phyloP scores from a whole-genome alignment of 2,113 vertebrate genomes.

The Xyliphius kryptos region DNA sequence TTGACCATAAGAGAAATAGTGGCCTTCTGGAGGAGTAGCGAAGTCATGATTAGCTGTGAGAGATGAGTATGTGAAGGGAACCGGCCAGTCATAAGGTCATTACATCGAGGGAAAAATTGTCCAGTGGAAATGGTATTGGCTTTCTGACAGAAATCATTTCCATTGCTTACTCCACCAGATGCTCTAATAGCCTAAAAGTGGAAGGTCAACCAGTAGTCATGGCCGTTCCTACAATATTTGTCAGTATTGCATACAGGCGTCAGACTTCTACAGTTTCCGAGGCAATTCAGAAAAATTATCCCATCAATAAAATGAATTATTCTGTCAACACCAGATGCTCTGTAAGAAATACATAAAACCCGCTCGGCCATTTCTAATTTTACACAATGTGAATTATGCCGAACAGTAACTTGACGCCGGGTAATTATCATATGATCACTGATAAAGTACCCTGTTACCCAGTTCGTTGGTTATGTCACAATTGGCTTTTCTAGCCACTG shows the following conservation, averaged over 20 bases:
- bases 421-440: no score
- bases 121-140: conserved; percentile 43
- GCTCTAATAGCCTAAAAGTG: conserved; percentile 38
- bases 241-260: conserved; percentile 33
- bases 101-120: conserved; percentile 34
- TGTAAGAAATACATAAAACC: no score
- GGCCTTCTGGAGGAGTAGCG: conserved; percentile 26
- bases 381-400: no score
- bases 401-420: no score
- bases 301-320: no score
- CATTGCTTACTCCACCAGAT: conserved; percentile 9
- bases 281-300: no score
- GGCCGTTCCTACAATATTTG: conserved; percentile 33
- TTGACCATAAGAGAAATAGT: conserved; percentile 35
- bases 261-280: no score
- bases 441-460: no score
- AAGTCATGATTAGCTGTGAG: conserved; percentile 37
- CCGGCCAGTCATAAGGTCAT: conserved; percentile 37
- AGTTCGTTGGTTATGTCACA: no score
- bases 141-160: conserved; percentile 45
- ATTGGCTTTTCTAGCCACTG: no score
- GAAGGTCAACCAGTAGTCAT: conserved; percentile 37
- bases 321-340: no score
- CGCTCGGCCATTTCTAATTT: no score
- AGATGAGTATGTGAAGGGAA: conserved; percentile 39